Conservation (phyloP, 2,888 invertebrate species). For the Lasiommata megera region DNA sequence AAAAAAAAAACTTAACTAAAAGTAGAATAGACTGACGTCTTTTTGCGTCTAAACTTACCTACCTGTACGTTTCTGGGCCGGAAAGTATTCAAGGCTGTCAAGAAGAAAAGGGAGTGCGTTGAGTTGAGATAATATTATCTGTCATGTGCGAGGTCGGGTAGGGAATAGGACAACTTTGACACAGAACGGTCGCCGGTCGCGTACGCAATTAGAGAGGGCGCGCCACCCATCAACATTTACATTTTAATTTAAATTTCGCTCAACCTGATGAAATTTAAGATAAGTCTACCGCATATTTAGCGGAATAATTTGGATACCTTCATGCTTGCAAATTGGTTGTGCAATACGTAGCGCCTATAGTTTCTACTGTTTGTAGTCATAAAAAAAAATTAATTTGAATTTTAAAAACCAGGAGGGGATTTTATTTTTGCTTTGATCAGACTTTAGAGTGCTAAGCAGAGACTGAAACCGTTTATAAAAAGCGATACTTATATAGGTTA, state of each 20-base stretch:
- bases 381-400: too few species aligned
- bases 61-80: too few species aligned
- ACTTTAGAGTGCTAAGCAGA: too few species aligned
- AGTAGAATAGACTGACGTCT: too few species aligned
- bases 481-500: too few species aligned
- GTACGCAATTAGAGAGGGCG: constrained; percentile 71
- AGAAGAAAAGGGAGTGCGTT: not conserved
- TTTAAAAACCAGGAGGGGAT: too few species aligned
- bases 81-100: too few species aligned
- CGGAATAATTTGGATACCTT: constrained; percentile 69
- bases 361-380: not conserved
- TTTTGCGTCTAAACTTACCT: too few species aligned
- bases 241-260: constrained; percentile 78
- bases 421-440: too few species aligned
- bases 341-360: constrained; percentile 33
- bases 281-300: constrained; percentile 74
- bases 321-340: constrained; percentile 63
- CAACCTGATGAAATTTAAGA: constrained; percentile 76
- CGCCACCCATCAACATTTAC: constrained; percentile 72
- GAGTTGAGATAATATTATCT: constrained; percentile 34
- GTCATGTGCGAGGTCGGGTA: constrained; percentile 39
- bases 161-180: constrained; percentile 44
- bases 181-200: constrained; percentile 61
- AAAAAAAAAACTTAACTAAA: too few species aligned
- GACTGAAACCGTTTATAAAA: too few species aligned